These are phyloP conservation scores for Tachina grossa DNA, from an alignment of 2,888 invertebrate species.

Conservation along the genomic window DNA sequence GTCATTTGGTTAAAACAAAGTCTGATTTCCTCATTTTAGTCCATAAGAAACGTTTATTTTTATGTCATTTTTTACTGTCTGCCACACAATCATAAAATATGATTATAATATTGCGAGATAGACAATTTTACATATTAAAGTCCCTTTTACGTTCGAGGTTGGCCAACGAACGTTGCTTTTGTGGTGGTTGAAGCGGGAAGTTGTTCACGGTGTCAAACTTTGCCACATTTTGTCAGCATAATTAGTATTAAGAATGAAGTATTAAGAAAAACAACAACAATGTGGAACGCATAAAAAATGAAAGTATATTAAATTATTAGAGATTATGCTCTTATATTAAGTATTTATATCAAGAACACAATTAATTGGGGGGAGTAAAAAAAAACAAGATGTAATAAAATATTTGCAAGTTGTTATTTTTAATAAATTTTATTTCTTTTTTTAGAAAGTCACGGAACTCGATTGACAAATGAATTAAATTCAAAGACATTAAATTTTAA, in stretches of 20 bases:
- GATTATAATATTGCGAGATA: conserved; percentile 10
- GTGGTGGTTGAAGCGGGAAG: neutral
- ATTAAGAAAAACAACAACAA: conserved; percentile 16
- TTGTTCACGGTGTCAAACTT: conserved; percentile 39
- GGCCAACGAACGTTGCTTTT: neutral
- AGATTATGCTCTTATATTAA: neutral
- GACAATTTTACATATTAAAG: conserved; percentile 9
- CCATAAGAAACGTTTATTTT: neutral
- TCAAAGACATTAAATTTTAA: neutral
- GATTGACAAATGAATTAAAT: neutral
- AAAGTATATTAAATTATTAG: conserved; percentile 2
- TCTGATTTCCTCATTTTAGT: neutral
- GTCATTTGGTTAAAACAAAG: neutral
- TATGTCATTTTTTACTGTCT: conserved; percentile 9
- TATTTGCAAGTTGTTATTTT: neutral
- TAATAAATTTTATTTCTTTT: no score
- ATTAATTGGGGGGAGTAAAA: neutral
- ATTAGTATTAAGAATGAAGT: conserved; percentile 40
- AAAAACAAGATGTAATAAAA: neutral
- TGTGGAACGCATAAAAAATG: no score
- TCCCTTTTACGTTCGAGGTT: neutral
- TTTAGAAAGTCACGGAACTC: neutral
- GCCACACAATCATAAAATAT: conserved; percentile 50
- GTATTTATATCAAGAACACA: neutral
- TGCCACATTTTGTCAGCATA: conserved; percentile 47